phyloP scores from a whole-genome alignment of 2,113 vertebrate genomes.

The Ictalurus punctatus region DNA sequence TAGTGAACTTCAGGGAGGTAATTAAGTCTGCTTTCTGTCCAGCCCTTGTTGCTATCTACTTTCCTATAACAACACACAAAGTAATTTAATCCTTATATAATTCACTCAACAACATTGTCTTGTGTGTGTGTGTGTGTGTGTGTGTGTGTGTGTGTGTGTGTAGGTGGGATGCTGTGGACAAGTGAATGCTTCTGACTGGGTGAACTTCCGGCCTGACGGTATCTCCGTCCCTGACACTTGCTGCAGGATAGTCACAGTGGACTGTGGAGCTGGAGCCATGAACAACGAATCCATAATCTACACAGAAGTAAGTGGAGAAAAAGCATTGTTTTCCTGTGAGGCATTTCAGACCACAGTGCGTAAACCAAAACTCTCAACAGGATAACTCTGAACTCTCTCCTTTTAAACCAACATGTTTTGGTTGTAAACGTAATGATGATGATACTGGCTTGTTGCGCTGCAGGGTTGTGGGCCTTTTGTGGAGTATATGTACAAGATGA shows the following conservation, averaged over 20 bases:
- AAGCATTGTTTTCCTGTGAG: not conserved
- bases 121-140: not conserved
- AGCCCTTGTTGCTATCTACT: not conserved
- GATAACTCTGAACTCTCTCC: not conserved
- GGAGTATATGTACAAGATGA: slow-evolving; percentile 62
- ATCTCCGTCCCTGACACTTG: slow-evolving; percentile 69
- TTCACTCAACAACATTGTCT: not conserved
- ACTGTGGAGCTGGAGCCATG: slow-evolving; percentile 68
- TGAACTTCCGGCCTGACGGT: accelerated
- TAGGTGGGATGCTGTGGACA: slow-evolving; percentile 83
- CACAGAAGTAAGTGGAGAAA: slow-evolving; percentile 64
- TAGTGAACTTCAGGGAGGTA: not conserved
- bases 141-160: not conserved
- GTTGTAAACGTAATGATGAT: no score
- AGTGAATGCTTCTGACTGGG: slow-evolving; percentile 76
- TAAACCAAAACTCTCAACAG: not conserved
- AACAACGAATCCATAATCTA: slow-evolving; percentile 23
- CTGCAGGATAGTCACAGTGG: slow-evolving; percentile 59
- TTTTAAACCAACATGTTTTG: not conserved
- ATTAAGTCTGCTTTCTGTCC: not conserved
- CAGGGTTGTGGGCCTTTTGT: slow-evolving; percentile 47
- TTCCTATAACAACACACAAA: not conserved
- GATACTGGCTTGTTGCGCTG: not conserved
- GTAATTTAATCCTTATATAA: not conserved
- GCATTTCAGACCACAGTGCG: not conserved